Conservation (phyloP, 2,888 invertebrate species). For the Phaonia tiefii region DNA sequence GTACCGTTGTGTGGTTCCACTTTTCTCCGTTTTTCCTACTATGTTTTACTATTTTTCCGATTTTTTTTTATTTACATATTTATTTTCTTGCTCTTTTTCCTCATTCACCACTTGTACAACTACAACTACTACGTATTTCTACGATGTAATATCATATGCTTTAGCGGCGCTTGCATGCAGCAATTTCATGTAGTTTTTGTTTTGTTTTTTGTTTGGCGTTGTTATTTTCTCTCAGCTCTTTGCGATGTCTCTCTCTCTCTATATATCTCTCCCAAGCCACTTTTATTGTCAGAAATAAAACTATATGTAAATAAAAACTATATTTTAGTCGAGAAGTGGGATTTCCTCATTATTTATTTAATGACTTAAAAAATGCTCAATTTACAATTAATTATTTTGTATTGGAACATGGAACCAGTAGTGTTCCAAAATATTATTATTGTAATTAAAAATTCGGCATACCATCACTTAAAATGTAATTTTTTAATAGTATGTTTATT, state of each 20-base stretch:
- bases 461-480: too few species aligned
- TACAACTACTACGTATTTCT: conserved; percentile 26
- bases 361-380: too few species aligned
- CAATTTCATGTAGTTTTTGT: conserved; percentile 17
- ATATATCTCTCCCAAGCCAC: neutral
- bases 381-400: too few species aligned
- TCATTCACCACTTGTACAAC: conserved; percentile 22
- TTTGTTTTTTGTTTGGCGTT: conserved; percentile 12
- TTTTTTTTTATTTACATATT: neutral
- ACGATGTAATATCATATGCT: conserved; percentile 35
- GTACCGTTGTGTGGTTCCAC: neutral
- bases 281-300: neutral
- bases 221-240: neutral
- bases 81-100: too few species aligned
- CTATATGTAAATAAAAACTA: neutral
- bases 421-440: too few species aligned
- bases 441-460: too few species aligned
- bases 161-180: conserved; percentile 12
- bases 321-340: neutral
- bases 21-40: conserved; percentile 13
- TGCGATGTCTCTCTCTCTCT: neutral
- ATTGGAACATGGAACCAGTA: too few species aligned
- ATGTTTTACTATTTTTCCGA: conserved; percentile 23
- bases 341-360: too few species aligned
- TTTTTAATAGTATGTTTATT: too few species aligned